Conservation (phyloP, 2,797 vertebrate genomes). For the Gorsachius magnificus region DNA sequence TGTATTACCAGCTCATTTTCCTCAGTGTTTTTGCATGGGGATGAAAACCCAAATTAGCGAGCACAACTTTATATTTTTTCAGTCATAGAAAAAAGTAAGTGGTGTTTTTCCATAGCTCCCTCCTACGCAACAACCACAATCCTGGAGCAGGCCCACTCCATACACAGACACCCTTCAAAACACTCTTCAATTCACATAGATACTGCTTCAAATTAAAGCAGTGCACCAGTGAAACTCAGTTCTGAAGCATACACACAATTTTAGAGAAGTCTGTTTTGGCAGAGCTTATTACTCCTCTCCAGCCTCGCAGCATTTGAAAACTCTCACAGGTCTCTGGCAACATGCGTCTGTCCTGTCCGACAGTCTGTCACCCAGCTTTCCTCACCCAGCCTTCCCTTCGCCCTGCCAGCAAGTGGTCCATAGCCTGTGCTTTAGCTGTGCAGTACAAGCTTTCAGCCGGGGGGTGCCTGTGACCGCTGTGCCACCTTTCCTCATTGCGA, state of each 20-base stretch:
- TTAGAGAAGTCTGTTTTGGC: background rate
- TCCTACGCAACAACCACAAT: background rate
- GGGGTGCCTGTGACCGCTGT: rapidly evolving
- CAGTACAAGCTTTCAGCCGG: background rate
- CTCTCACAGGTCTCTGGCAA: background rate
- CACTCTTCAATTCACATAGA: rapidly evolving
- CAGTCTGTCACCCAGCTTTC: background rate
- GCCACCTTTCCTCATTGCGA: background rate
- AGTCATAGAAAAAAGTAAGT: background rate
- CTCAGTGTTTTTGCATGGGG: background rate
- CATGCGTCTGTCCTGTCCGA: background rate
- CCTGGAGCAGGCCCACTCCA: too few relatives aligned
- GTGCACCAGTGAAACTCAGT: rapidly evolving
- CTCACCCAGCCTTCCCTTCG: background rate
- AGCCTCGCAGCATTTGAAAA: background rate
- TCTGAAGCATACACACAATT: rapidly evolving
- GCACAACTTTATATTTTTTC: background rate
- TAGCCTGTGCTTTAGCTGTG: background rate
- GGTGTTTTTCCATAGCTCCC: background rate
- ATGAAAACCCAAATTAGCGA: background rate
- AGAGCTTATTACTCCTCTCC: background rate
- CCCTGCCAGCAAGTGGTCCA: background rate
- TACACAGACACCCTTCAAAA: background rate
- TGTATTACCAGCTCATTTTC: background rate
- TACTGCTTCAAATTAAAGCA: background rate